Percentiles rank a stretch among this genome's conserved stretches.
Evolutionary conservation across 1,140 invertebrate genomes (phyloP).

Genomic region (Halictus rubicundus): DNA sequence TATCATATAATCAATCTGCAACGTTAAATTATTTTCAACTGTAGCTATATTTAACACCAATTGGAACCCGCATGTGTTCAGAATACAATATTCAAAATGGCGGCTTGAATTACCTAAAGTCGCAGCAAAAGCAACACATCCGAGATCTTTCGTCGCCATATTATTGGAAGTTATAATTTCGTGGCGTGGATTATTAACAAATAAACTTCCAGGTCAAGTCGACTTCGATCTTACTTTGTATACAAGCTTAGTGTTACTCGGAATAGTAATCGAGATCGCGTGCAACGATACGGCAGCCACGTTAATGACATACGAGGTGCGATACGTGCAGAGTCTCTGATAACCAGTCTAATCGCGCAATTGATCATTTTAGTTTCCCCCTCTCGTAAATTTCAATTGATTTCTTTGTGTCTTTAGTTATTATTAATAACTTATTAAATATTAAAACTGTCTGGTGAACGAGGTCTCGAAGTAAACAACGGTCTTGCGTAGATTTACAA

Average conservation of each 20-base stretch:
- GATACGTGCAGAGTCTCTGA: slow-evolving; percentile 34
- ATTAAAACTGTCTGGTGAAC: background rate
- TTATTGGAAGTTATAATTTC: slow-evolving; percentile 29
- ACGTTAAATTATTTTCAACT: too few relatives aligned
- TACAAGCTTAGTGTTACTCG: slow-evolving; percentile 35
- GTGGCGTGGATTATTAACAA: slow-evolving; percentile 49
- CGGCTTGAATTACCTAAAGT: background rate
- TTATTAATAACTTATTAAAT: too few relatives aligned
- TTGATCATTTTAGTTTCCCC: slow-evolving; percentile 26
- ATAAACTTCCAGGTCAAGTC: background rate
- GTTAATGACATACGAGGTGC: background rate
- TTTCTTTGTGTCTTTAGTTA: background rate
- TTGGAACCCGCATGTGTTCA: too few relatives aligned
- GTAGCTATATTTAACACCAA: too few relatives aligned
- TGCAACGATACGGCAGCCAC: background rate
- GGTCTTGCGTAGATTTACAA: too few relatives aligned
- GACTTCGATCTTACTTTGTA: slow-evolving; percentile 41
- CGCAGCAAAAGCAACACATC: background rate
- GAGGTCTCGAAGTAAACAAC: too few relatives aligned
- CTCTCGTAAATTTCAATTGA: background rate
- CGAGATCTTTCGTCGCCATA: slow-evolving; percentile 27
- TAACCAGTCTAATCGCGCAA: slow-evolving; percentile 48
- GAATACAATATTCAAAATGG: too few relatives aligned
- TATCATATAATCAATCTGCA: too few relatives aligned
- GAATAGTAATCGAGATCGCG: slow-evolving; percentile 39